Evolutionary conservation across 53 echinoderm and acorn worm species (phyloP).

Genomic region (Stichopus horrens): DNA sequence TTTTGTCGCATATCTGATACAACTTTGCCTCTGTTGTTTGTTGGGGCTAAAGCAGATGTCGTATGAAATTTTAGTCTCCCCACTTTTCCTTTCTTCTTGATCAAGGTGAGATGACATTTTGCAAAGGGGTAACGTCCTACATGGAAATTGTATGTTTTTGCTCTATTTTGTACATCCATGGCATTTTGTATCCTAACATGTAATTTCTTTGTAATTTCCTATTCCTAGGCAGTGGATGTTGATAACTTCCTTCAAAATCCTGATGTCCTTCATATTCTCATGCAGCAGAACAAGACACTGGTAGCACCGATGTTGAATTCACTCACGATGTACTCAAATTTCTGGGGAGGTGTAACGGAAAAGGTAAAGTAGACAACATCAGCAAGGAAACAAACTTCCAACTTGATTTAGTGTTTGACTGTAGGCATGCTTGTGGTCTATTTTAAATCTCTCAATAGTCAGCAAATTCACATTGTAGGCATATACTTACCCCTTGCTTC

Average conservation of each 20-base stretch:
- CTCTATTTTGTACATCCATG: no score
- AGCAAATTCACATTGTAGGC: no score
- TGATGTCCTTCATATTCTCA: conserved; percentile 62
- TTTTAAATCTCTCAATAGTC: no score
- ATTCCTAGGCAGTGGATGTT: conserved; percentile 75
- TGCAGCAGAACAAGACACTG: conserved; percentile 70
- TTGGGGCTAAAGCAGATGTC: neutral
- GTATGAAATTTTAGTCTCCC: neutral
- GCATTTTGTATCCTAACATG: no score
- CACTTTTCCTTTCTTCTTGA: neutral
- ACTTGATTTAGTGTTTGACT: no score
- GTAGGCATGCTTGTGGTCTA: no score
- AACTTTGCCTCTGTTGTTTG: neutral
- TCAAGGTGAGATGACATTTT: no score
- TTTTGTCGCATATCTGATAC: no score
- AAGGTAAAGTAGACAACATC: conserved; percentile 50
- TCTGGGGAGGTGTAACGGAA: conserved; percentile 79
- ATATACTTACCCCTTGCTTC: no score
- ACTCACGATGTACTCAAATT: conserved; percentile 92
- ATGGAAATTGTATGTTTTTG: no score
- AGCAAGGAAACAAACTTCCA: neutral
- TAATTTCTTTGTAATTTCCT: neutral
- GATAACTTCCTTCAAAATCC: conserved; percentile 88
- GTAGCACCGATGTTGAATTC: conserved; percentile 90
- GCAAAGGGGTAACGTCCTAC: no score